Percentiles rank a stretch among this genome's conserved stretches.
Conservation (phyloP, 1,140 invertebrate genomes). For the Diorhabda sublineata region DNA sequence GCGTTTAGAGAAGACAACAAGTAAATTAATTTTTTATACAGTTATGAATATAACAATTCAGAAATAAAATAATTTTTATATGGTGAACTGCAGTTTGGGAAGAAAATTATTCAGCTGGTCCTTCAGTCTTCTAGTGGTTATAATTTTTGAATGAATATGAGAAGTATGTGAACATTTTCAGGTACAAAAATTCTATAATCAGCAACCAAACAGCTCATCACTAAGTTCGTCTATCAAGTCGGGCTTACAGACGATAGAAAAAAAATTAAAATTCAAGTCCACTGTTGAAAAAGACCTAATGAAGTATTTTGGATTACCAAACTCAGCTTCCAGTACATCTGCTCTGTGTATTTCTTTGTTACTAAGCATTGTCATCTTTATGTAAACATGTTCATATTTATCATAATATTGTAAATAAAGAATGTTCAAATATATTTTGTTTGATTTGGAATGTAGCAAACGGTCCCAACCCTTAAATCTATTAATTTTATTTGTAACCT, state of each 20-base stretch:
- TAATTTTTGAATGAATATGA: too few species aligned
- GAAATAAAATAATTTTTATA: neutral
- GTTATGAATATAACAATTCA: neutral
- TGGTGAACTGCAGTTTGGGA: neutral
- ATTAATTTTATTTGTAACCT: too few species aligned
- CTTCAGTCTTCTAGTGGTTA: neutral
- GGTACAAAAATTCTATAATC: neutral
- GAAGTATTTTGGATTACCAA: neutral
- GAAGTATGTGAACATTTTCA: neutral
- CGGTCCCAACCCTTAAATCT: too few species aligned
- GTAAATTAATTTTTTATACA: neutral
- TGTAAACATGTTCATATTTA: neutral
- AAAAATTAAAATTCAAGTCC: neutral
- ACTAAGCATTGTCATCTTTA: neutral
- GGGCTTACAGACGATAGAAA: neutral
- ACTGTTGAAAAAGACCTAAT: neutral
- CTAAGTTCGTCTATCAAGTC: neutral
- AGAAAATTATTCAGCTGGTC: neutral
- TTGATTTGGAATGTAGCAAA: too few species aligned
- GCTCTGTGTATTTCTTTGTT: neutral
- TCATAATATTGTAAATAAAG: too few species aligned
- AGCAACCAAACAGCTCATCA: neutral
- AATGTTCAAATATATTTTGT: too few species aligned
- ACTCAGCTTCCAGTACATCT: neutral
- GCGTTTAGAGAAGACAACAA: too few species aligned